Evolutionary conservation across 2,113 vertebrate genomes (phyloP), one percentile per base, ranked within the genome.

Genomic region (Rhipidura dahli): DNA sequence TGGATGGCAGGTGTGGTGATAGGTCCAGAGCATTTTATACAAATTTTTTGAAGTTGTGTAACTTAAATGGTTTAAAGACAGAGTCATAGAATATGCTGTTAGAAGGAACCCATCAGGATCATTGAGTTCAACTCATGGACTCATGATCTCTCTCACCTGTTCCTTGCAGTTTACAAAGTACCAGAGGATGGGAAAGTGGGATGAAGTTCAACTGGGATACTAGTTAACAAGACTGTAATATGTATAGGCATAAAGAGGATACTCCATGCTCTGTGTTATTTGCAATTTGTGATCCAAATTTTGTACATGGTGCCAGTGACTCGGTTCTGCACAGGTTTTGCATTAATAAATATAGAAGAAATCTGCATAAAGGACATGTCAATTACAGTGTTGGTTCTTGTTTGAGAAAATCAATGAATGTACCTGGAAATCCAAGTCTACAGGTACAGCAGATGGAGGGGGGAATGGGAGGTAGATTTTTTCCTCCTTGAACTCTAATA

Each of bases 71-170:
- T 92, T 81, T 42, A 75, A 24, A 66, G 26, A 23, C 17, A 47
- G 27, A 47, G 28, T 35, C 5, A 30, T 6, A 40, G 40, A 54
- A 27, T 61, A 42, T 40, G 8, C 21, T 61, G 17, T 40, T 83
- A 54, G 31, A 54, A 35, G 17, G 26, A 8, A 54, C 18, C 17
- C 17, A 31, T 76, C n/a, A 68, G 30, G 54, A 39, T 53, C 28
- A n/a, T 17, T 1, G 5, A 73, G 20, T 47, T 28, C 28, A 22
- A 1, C 14, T 47, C 9, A 0, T 30, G n/a, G n/a, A 18, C 20
- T 68, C 30, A 27, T 65, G 15, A 49, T 51, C 11, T 42, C 6
- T 49, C 18, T 78, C 13, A 37, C 9, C 9, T 79, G 1, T 60
- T 87, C 16, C 54, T 44, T 44, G 17, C 44, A 47, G 51, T 54